phyloP scores from a whole-genome alignment of 2,888 invertebrate genomes.

The Phorcus lineatus region DNA sequence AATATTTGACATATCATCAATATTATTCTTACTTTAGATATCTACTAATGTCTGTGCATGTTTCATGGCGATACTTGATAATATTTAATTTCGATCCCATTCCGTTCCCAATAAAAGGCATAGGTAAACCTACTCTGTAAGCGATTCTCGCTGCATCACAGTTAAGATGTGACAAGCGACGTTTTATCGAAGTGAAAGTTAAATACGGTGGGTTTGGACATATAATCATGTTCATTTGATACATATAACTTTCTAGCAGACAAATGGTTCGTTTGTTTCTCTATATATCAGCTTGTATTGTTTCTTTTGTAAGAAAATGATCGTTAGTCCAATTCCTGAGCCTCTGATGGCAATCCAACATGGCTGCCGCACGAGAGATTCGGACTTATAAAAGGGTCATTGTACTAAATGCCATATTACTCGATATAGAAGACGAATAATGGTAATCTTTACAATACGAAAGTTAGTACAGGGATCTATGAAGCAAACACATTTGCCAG shows the following conservation, averaged over 20 bases:
- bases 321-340: not conserved
- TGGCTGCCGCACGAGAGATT: constrained; percentile 14
- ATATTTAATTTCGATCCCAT: not conserved
- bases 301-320: constrained; percentile 23
- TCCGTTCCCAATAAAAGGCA: not conserved
- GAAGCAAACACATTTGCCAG: not conserved
- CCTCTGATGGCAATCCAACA: constrained; percentile 21
- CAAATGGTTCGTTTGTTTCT: not conserved
- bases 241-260: not conserved
- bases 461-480: not conserved
- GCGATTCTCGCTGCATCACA: constrained; percentile 16
- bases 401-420: constrained; percentile 1
- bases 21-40: too few species aligned
- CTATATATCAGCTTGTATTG: not conserved
- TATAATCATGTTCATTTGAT: constrained; percentile 2
- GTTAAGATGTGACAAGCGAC: constrained; percentile 7
- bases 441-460: not conserved
- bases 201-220: constrained; percentile 17
- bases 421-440: not conserved
- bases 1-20: too few species aligned
- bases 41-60: too few species aligned
- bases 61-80: too few species aligned
- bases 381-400: constrained; percentile 17
- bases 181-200: constrained; percentile 5
- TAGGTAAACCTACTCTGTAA: not conserved